Evolutionary conservation across 23 tunicate species (phyloP), one percentile per base, ranked within the genome.

Genomic region (Ciona savignyi): DNA sequence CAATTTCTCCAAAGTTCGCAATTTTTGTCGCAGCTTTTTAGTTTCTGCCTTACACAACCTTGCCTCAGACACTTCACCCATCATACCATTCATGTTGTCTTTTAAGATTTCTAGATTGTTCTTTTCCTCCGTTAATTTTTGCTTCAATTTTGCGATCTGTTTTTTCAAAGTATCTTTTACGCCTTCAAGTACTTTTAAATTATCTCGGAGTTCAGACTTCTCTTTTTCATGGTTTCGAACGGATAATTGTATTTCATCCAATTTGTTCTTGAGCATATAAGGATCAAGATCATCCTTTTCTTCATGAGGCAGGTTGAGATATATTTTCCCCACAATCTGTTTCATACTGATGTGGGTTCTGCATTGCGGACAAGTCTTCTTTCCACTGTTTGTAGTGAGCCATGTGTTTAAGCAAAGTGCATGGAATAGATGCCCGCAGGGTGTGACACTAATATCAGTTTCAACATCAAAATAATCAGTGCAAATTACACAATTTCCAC

Each of bases 341-440:
- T 62, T 74, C 24, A 49, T 32, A 3, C 62, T 68, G 21, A 84
- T 65, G 2, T 48, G 51, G 32, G 80, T 74, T 69, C 97, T 33
- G 81, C 97, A 90, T 63, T 90, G 89, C 2, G 97, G 97, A 66
- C 97, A 90, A 1, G 97, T 74, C 51, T 70, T 70, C 27, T 75
- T 78, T 15, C 70, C 30, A 0, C 65, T 51, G 51, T 73, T 73
- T 3, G 86, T 75, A 15, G 25, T 71, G 0, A 90, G 65, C 97
- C 97, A 90, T 64, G 74, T 80, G 1, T 74, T 61, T 25, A 90
- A 74, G 65, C 97, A 90, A 1, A 56, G 74, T 32, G 76, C 85
- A 79, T 90, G 97, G 68, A 90, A 90, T 22, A 90, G 31, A 75
- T 90, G 97, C 2, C 97, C 97, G 35, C 97, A 90, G 3, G 72